These are phyloP conservation scores for Halocynthia aurantium DNA, from an alignment of 23 tunicate species.

Conservation along the genomic window DNA sequence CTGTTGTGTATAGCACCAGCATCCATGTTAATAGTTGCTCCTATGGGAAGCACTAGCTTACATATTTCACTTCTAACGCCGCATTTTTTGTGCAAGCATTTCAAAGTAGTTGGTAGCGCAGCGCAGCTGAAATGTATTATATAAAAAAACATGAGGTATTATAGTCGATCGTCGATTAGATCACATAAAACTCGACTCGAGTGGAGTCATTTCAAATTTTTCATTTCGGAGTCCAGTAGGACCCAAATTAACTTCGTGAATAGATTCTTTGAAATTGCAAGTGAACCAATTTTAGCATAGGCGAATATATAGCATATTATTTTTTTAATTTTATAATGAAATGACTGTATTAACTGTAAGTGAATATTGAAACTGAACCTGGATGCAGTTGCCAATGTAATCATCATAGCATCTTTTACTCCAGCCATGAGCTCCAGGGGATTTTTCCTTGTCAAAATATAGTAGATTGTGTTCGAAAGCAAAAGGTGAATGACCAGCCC, in stretches of 20 bases:
- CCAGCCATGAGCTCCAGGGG: background rate
- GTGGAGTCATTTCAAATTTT: too few species aligned
- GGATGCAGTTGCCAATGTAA: conserved; percentile 3
- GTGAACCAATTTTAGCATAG: background rate
- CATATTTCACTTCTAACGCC: background rate
- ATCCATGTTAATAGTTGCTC: conserved; percentile 8
- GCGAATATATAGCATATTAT: background rate
- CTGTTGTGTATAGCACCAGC: background rate
- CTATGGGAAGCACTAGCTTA: background rate
- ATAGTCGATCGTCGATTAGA: too few species aligned
- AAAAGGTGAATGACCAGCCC: too few species aligned
- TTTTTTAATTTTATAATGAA: background rate
- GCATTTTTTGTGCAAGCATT: background rate
- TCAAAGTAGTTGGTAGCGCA: background rate
- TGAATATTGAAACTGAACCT: background rate
- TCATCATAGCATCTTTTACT: background rate
- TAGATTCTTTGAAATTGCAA: too few species aligned
- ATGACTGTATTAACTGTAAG: too few species aligned
- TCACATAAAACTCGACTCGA: too few species aligned
- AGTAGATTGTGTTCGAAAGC: background rate
- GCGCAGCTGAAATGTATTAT: background rate
- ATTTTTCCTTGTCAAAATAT: background rate
- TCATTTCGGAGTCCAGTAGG: too few species aligned
- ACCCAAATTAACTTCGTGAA: too few species aligned
- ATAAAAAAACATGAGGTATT: too few species aligned